Evolutionary conservation across 2,888 invertebrate species (phyloP), one percentile per base, ranked within the genome.

Genomic region (Octonoba sinensis): DNA sequence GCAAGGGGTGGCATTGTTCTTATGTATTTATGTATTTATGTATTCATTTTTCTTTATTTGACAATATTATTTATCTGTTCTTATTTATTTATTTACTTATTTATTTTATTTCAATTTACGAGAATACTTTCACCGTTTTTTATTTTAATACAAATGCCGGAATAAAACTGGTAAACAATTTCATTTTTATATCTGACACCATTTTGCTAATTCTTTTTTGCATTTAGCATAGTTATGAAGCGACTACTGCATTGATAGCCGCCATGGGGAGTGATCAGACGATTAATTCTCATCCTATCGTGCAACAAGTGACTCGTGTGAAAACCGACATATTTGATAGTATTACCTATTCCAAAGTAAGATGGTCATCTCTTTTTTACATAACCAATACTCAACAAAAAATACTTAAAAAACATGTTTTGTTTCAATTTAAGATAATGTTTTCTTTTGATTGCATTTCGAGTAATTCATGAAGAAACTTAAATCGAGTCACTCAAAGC

Each of bases 281-380:
- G 20, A 44, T 84, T 15, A 85, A 84, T 11, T 86, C 87, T 15
- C 87, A 88, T 84, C 86, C 88, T 0, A 86, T 89, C 22, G 86
- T 87, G 24, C 86, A 86, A 0, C 82, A 78, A 15, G 87, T 87
- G 13, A 84, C 85, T 6, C 79, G 86, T 46, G 87, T 87, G 1
- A 83, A 79, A 11, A 84, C 85, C 15, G 85, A 85, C 15, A 86
- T 88, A 0, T 89, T 89, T 84, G 88, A 89, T 71, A 85, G 85
- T 0, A 89, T 89, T 54, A 86, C 87, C 0, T 89, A 89, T 83
- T 84, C 85, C 22, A 88, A 88, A 84, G 88, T 77, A 54, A 74
- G 71, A 18, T 13, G 27, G 12, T 51, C 18, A 36, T 47, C 49
- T 24, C 12, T 66, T 22, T 20, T 16, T 46, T 51, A 20, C 12